Evolutionary conservation across 2,797 vertebrate species (phyloP).

Genomic region (Hoplostethus mediterraneus): DNA sequence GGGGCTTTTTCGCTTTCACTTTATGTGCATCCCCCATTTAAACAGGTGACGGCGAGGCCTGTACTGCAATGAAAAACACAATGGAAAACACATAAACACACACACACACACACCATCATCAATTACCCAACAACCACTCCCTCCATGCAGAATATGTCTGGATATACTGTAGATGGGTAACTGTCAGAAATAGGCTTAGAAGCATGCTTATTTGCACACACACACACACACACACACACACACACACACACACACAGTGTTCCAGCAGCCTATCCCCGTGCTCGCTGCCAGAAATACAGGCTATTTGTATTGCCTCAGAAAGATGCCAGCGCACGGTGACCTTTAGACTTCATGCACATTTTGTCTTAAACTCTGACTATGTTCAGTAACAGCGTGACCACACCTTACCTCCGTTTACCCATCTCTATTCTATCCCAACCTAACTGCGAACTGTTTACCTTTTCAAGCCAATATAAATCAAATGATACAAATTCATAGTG

Average conservation of each 20-base stretch:
- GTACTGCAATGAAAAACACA: neutral
- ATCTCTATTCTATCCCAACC: too few relatives aligned
- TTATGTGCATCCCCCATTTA: too few relatives aligned
- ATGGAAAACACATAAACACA: neutral
- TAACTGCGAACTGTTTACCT: too few relatives aligned
- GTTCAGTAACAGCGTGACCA: too few relatives aligned
- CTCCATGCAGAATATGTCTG: neutral
- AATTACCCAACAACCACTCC: neutral
- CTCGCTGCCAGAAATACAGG: too few relatives aligned
- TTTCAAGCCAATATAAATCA: too few relatives aligned
- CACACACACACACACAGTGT: slow-evolving; percentile 1
- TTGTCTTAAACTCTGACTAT: too few relatives aligned
- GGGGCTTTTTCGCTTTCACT: neutral
- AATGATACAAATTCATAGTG: too few relatives aligned
- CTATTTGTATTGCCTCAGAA: slow-evolving; percentile 9
- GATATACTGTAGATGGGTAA: too few relatives aligned
- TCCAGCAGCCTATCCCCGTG: too few relatives aligned
- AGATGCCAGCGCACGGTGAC: slow-evolving; percentile 17
- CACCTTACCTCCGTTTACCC: too few relatives aligned
- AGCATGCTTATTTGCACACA: neutral
- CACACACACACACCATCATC: slow-evolving; percentile 14
- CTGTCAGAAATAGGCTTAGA: too few relatives aligned
- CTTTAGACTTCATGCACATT: neutral
- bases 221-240: slow-evolving; percentile 11
- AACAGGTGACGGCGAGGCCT: neutral